A percentile compares a stretch with the other conserved stretches of the same genome.
phyloP scores from a whole-genome alignment of 2,797 vertebrate species.

The Ispidina picta region DNA sequence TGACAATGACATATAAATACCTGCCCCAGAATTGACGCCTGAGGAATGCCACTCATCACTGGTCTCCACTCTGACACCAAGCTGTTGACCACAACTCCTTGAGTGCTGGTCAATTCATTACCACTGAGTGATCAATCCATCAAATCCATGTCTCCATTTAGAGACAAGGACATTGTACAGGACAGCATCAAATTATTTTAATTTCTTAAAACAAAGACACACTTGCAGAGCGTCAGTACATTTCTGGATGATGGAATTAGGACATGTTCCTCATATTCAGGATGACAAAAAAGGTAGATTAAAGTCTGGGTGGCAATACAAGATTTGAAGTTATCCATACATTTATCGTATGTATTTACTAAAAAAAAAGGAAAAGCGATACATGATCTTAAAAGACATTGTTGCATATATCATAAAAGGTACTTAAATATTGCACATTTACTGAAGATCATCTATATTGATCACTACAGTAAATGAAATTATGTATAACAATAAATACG shows the following conservation, averaged over 20 bases:
- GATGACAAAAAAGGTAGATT: neutral
- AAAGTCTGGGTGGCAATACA: neutral
- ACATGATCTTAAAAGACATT: neutral
- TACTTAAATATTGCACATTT: neutral
- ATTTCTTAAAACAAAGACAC: neutral
- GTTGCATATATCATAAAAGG: neutral
- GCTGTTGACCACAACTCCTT: neutral
- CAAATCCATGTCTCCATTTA: neutral
- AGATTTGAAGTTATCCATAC: neutral
- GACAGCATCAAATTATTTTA: too few species aligned
- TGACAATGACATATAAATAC: neutral
- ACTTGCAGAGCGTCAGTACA: neutral
- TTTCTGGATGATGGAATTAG: neutral
- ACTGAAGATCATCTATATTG: neutral
- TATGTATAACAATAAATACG: neutral
- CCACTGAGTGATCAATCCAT: neutral
- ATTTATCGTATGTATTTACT: neutral
- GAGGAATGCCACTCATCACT: neutral
- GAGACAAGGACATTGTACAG: neutral
- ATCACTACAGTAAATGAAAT: neutral
- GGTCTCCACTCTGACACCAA: neutral
- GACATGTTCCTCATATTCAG: neutral
- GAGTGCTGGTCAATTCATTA: neutral
- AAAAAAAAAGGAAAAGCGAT: neutral
- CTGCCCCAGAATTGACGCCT: neutral